Percentiles rank a stretch among this genome's conserved stretches.
phyloP scores from a whole-genome alignment of 2,888 invertebrate species.

The Synanthedon myopaeformis region DNA sequence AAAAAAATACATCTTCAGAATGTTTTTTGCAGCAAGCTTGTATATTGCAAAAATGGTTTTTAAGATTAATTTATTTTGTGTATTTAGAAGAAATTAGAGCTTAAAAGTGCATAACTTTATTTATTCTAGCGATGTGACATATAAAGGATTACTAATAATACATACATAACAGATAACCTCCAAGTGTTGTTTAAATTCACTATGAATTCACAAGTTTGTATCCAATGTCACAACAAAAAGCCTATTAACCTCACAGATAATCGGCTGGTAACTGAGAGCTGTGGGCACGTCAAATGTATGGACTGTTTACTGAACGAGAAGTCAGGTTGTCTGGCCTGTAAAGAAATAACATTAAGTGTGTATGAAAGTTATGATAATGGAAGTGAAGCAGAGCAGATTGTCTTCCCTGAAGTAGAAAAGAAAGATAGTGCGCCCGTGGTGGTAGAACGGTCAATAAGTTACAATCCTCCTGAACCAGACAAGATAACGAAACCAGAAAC shows the following conservation, averaged over 20 bases:
- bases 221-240: conserved; percentile 71
- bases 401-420: too few species aligned
- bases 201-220: conserved; percentile 65
- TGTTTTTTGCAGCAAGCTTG: background rate
- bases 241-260: conserved; percentile 67
- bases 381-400: background rate
- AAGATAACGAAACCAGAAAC: conserved; percentile 47
- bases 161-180: conserved; percentile 12
- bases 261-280: conserved; percentile 77
- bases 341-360: background rate
- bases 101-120: too few species aligned
- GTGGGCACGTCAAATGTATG: conserved; percentile 83
- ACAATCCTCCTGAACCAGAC: background rate
- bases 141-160: conserved; percentile 6
- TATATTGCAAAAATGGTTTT: background rate
- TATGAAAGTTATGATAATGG: background rate
- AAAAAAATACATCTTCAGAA: background rate
- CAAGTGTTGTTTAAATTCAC: conserved; percentile 19
- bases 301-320: conserved; percentile 77
- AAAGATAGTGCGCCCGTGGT: background rate
- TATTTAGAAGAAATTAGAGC: too few species aligned
- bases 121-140: too few species aligned
- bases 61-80: too few species aligned
- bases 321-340: conserved; percentile 72
- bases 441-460: background rate